Conservation (phyloP, 2,888 invertebrate species). For the Omphaloscelis lunosa region DNA sequence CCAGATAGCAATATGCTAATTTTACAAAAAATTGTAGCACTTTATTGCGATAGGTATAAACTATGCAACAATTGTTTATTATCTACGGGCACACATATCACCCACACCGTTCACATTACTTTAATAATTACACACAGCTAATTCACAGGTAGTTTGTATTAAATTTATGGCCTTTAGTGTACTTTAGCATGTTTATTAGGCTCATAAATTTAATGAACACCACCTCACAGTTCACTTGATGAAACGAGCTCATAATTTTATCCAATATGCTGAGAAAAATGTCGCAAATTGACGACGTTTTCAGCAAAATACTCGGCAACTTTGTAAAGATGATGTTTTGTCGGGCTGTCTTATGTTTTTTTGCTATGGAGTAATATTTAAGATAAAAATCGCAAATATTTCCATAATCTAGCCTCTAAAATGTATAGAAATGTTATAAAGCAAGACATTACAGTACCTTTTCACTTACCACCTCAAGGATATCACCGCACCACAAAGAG, state of each 20-base stretch:
- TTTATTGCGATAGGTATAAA: conserved; percentile 2
- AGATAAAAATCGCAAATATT: too few species aligned
- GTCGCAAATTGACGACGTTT: conserved; percentile 54
- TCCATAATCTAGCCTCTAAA: neutral
- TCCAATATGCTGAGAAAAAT: conserved; percentile 60
- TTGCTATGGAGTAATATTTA: too few species aligned
- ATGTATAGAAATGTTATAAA: neutral
- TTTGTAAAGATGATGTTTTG: conserved; percentile 40
- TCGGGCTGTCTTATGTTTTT: too few species aligned
- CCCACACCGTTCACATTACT: conserved; percentile 57
- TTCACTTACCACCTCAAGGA: conserved; percentile 27
- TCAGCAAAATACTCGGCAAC: conserved; percentile 33
- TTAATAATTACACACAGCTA: conserved; percentile 65
- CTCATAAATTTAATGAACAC: conserved; percentile 79
- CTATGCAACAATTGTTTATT: conserved; percentile 47
- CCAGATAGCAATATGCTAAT: too few species aligned
- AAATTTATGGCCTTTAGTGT: conserved; percentile 67
- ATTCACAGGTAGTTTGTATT: conserved; percentile 63
- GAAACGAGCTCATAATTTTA: conserved; percentile 66
- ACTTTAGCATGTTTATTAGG: conserved; percentile 75
- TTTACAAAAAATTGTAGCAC: neutral
- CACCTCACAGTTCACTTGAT: conserved; percentile 59
- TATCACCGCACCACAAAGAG: conserved; percentile 20
- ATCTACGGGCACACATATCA: conserved; percentile 52
- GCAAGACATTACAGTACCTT: conserved; percentile 7